A percentile compares a stretch with the other conserved stretches of the same genome.
phyloP scores from a whole-genome alignment of 2,113 vertebrate species.

The Nycticryphes semicollaris region DNA sequence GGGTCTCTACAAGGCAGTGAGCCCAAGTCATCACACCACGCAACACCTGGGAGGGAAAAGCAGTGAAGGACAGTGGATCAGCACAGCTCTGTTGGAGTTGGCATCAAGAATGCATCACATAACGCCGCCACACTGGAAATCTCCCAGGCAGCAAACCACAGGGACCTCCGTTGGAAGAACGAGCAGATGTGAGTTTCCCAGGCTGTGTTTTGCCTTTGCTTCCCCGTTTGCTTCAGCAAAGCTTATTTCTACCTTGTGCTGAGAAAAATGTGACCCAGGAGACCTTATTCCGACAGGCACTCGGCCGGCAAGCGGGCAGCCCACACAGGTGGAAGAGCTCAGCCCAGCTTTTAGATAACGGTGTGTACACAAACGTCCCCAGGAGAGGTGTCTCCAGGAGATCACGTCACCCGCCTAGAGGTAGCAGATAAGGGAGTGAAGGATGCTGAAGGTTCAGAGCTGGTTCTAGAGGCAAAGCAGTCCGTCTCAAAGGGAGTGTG shows the following conservation, averaged over 20 bases:
- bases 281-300: neutral
- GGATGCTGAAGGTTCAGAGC: neutral
- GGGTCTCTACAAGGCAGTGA: neutral
- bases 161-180: neutral
- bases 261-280: neutral
- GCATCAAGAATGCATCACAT: neutral
- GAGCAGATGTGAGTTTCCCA: neutral
- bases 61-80: rapidly evolving
- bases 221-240: neutral
- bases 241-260: neutral
- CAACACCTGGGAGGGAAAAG: rapidly evolving
- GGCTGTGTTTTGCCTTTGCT: neutral
- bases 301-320: neutral
- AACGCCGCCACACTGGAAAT: neutral
- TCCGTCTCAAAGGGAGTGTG: neutral
- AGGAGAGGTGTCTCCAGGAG: neutral
- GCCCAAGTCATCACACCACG: rapidly evolving
- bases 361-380: neutral
- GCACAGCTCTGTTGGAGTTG: neutral
- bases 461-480: neutral
- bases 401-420: rapidly evolving
- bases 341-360: neutral
- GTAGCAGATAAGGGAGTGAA: neutral
- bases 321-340: neutral
- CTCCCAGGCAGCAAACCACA: neutral